Evolutionary conservation across 1,140 invertebrate species (phyloP), one percentile per base, ranked within the genome.

Genomic region (Chlorops oryzae): DNA sequence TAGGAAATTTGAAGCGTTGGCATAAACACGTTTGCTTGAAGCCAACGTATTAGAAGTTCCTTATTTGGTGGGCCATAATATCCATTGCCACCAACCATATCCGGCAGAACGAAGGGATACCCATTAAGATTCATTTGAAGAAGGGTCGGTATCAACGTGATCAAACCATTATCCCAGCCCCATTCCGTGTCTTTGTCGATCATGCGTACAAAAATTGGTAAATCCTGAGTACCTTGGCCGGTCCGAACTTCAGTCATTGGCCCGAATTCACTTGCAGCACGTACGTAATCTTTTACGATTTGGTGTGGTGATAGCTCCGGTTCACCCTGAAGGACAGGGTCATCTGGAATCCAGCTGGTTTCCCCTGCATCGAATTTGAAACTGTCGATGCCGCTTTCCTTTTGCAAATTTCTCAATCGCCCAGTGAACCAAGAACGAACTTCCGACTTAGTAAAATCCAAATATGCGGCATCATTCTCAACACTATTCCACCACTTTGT

Each of bases 301-400:
- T 81, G 72, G 15, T 79, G 79, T 0, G 84, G 85, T 25, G 82
- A 78, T 10, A 72, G 49, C 22, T 78, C 65, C 2, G 61, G 35
- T 28, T 76, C 59, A 1, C 74, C 73, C 56, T 69, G 74, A 2
- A 81, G 59, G 2, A 73, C 60, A 2, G 80, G 63, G 49, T 78
- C 62, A 64, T 79, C 70, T 57, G 81, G 82, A 18, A 80, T 57
- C 75, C 77, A 84, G 42, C 78, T 79, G 46, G 73, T 74, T 73
- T 94, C 90, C 13, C 92, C 93, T 10, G 90, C 93, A 71, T 96
- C 94, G 63, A 96, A 95, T 69, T 96, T 96, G 54, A 92, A 91
- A 51, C 87, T 85, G 61, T 90, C 86, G 24, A 97, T 85, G 1
- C 81, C 84, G 49, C 79, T 79, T 2, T 76, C 72, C 0, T 75